Evolutionary conservation across 2,113 vertebrate species (phyloP), one percentile per base, ranked within the genome.

Genomic region (Pseudopipra pipra): DNA sequence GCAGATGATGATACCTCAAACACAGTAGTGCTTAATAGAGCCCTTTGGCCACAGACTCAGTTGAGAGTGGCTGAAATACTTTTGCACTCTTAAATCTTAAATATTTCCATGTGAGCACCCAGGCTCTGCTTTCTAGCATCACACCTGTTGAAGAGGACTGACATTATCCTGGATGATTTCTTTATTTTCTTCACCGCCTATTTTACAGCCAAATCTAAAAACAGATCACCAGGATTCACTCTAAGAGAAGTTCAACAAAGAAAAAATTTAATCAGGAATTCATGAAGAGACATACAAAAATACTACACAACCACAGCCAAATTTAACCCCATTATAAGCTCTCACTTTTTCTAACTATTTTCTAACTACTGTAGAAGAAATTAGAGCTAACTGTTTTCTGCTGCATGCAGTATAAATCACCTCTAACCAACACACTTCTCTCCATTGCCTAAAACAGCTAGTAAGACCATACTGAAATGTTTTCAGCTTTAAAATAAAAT

Each of bases 381-480:
- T 90, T 18, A 72, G 52, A 95, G 63, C 87, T 91, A 89, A 90
- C 25, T 80, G 51, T 59, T 70, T 70, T 94, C 46, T 65, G 41
- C 81, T 93, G 59, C n/a, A 85, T 46, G 49, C 59, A 94, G 33
- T 54, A 91, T 63, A 84, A 78, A 93, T 81, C 52, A 81, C 54
- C 72, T 59, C 90, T 85, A 73, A 88, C 25, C 51, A 91, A 72
- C 27, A 87, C 14, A 71, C 47, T 89, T 87, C 24, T 80, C 44
- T 80, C 21, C 10, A 68, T 46, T 68, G 35, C 66, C 78, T 87
- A 91, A 63, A 78, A 84, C 87, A 97, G 82, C 74, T 95, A 80
- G 49, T 56, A 94, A 76, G 52, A 88, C n/a, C 93, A 95, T 52
- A 81, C 23, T 76, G 88, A 82, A 51, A 91, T 44, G 47, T 81